phyloP scores from a whole-genome alignment of 2,888 invertebrate species.

The Tillus elongatus region DNA sequence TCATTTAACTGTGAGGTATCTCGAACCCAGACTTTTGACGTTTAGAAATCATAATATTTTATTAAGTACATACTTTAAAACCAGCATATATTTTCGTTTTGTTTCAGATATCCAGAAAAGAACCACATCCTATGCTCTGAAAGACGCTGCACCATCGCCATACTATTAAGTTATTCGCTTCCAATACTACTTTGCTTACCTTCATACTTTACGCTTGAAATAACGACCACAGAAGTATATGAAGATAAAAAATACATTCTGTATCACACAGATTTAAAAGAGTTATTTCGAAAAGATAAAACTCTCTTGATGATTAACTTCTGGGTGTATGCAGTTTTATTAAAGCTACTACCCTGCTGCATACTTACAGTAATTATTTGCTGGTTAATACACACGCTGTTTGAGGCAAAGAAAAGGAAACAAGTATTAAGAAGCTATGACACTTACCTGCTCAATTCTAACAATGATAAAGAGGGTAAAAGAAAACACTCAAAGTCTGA shows the following conservation, averaged over 20 bases:
- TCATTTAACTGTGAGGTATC: too few relatives aligned
- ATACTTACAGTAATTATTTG: constrained; percentile 64
- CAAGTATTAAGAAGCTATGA: constrained; percentile 59
- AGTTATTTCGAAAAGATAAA: constrained; percentile 37
- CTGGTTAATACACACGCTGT: constrained; percentile 63
- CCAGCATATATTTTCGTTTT: too few relatives aligned
- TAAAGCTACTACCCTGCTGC: constrained; percentile 72
- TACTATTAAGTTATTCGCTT: constrained; percentile 63
- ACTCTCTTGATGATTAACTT: constrained; percentile 54
- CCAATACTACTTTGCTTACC: constrained; percentile 77
- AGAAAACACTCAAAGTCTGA: constrained; percentile 49
- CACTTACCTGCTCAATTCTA: constrained; percentile 42
- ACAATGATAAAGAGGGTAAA: constrained; percentile 27
- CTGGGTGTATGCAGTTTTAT: constrained; percentile 72
- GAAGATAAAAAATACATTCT: constrained; percentile 51
- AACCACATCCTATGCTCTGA: constrained; percentile 68
- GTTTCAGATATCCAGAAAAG: constrained; percentile 65
- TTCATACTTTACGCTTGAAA: constrained; percentile 64
- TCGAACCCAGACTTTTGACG: too few relatives aligned
- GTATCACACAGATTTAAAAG: constrained; percentile 47
- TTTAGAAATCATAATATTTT: too few relatives aligned
- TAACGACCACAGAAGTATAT: constrained; percentile 45
- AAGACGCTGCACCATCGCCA: constrained; percentile 65
- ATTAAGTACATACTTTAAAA: too few relatives aligned
- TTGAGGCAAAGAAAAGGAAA: constrained; percentile 66